phyloP scores from a whole-genome alignment of 2,888 invertebrate genomes.

The Iselma pallidipennis region DNA sequence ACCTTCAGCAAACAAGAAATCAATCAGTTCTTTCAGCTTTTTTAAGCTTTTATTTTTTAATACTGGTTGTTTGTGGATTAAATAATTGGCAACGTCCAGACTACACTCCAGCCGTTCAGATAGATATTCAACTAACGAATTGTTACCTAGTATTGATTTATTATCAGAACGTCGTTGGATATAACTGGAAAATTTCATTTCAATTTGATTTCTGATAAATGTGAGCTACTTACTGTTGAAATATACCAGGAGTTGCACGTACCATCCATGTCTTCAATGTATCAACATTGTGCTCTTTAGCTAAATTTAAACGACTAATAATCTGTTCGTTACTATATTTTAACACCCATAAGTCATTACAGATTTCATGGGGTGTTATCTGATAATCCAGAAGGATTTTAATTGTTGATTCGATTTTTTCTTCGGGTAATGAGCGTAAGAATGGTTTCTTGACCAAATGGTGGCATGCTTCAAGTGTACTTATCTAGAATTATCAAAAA shows the following conservation, averaged over 20 bases:
- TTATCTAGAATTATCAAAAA: conserved; percentile 36
- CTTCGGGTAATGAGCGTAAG: conserved; percentile 24
- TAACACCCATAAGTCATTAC: conserved; percentile 56
- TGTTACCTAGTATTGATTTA: conserved; percentile 51
- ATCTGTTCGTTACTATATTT: conserved; percentile 48
- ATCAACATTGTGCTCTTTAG: conserved; percentile 47
- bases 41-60: conserved; percentile 52
- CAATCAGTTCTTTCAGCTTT: conserved; percentile 55
- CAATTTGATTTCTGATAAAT: not conserved
- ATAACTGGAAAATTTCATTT: conserved; percentile 43
- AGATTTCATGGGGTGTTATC: conserved; percentile 47
- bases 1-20: conserved; percentile 53
- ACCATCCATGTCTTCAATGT: conserved; percentile 59
- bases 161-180: conserved; percentile 50
- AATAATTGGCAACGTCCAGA: conserved; percentile 41
- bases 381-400: conserved; percentile 37
- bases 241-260: conserved; percentile 46
- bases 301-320: conserved; percentile 45
- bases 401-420: conserved; percentile 17
- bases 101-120: conserved; percentile 51
- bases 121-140: conserved; percentile 53
- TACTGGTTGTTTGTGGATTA: conserved; percentile 52
- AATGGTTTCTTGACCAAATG: conserved; percentile 26
- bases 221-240: conserved; percentile 49
- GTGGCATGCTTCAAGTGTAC: conserved; percentile 35